These are phyloP conservation scores for Linnaemya tessellans DNA, from an alignment of 2,888 invertebrate species.

Conservation along the genomic window DNA sequence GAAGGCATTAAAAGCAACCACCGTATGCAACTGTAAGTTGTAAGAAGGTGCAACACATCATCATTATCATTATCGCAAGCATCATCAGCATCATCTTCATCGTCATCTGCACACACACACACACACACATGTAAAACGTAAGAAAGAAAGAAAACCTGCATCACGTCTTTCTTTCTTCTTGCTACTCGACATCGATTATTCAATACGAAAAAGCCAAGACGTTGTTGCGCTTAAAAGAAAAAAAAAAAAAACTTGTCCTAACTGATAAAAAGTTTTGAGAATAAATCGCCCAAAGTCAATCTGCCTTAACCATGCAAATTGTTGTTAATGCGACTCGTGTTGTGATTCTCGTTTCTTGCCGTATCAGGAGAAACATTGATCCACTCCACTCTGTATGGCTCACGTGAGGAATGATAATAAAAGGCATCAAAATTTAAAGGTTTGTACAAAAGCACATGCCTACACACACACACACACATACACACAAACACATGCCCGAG, in stretches of 20 bases:
- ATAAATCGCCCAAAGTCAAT: constrained; percentile 53
- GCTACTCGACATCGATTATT: constrained; percentile 48
- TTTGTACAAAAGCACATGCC: background rate
- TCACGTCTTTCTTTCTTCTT: constrained; percentile 14
- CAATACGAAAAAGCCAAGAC: constrained; percentile 23
- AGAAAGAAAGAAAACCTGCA: constrained; percentile 38
- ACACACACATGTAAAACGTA: background rate
- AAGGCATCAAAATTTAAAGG: constrained; percentile 10
- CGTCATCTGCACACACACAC: background rate
- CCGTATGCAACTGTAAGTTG: constrained; percentile 38
- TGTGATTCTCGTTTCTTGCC: constrained; percentile 11
- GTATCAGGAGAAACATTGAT: constrained; percentile 41
- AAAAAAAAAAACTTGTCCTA: constrained; percentile 25
- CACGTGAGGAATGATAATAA: constrained; percentile 56
- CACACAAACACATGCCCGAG: background rate
- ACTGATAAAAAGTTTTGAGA: constrained; percentile 32
- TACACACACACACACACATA: background rate
- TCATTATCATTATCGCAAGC: constrained; percentile 28
- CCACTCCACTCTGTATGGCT: constrained; percentile 17
- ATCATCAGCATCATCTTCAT: constrained; percentile 24
- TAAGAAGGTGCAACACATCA: constrained; percentile 41
- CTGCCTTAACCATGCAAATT: constrained; percentile 38
- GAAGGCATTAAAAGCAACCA: constrained; percentile 30
- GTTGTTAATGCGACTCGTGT: constrained; percentile 39
- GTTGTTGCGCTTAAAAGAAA: background rate